Evolutionary conservation across 2,113 vertebrate species (phyloP).

Genomic region (Malurus alboscapulatus): DNA sequence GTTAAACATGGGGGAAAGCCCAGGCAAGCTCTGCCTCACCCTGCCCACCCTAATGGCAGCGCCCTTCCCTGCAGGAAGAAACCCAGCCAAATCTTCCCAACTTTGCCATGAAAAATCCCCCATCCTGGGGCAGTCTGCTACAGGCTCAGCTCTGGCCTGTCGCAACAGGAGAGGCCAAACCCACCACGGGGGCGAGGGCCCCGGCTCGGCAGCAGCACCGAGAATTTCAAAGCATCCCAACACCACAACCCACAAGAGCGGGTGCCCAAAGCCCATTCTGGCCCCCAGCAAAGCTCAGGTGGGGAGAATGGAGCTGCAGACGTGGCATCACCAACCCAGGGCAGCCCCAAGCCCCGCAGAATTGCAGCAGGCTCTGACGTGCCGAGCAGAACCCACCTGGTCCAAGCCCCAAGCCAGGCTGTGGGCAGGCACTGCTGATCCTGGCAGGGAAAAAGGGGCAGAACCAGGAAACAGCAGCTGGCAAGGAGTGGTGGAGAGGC

Average conservation of each 20-base stretch:
- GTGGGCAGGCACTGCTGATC: not conserved
- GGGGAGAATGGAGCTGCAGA: rapidly evolving
- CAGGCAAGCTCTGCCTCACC: not conserved
- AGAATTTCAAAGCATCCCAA: not conserved
- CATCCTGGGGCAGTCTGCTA: not conserved
- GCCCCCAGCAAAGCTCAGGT: not conserved
- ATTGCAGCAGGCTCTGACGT: rapidly evolving
- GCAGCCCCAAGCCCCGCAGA: not conserved
- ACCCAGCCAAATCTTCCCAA: not conserved
- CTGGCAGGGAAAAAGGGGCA: not conserved
- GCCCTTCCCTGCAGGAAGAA: not conserved
- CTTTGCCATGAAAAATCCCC: not conserved
- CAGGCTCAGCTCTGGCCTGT: not conserved
- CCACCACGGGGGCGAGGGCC: not conserved
- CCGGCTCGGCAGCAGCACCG: not conserved
- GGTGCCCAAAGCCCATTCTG: not conserved
- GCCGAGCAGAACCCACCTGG: not conserved
- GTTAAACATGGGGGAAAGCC: rapidly evolving
- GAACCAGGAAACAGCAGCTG: not conserved
- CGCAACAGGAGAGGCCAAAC: conserved; percentile 19
- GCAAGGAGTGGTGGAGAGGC: not conserved
- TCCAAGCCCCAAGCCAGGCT: not conserved
- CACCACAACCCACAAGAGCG: rapidly evolving
- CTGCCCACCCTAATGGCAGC: not conserved
- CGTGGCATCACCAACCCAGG: not conserved